Conservation (phyloP, 2,797 vertebrate species). For the Spea hammondii region DNA sequence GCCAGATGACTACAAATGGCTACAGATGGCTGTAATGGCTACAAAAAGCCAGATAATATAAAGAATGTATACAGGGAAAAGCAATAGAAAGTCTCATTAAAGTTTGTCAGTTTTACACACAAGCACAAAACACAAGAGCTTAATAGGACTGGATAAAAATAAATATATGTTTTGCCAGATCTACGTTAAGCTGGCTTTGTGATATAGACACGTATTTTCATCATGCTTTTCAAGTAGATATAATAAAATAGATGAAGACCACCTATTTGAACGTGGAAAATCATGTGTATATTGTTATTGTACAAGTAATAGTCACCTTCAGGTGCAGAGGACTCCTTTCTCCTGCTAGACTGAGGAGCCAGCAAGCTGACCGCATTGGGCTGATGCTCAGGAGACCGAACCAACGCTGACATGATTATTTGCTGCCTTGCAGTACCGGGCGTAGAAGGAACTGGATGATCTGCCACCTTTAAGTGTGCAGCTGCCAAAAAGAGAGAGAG, state of each 20-base stretch:
- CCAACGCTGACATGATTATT: slow-evolving; percentile 97
- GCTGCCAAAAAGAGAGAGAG: slow-evolving; percentile 66
- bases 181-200: background rate
- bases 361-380: slow-evolving; percentile 91
- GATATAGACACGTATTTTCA: too few relatives aligned
- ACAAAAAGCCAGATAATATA: too few relatives aligned
- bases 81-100: too few relatives aligned
- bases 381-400: slow-evolving; percentile 95
- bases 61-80: too few relatives aligned
- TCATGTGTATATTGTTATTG: too few relatives aligned
- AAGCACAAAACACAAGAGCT: too few relatives aligned
- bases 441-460: slow-evolving; percentile 84
- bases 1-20: too few relatives aligned
- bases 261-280: too few relatives aligned
- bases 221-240: background rate
- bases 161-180: background rate
- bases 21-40: too few relatives aligned
- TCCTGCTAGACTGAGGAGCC: slow-evolving; percentile 87
- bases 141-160: background rate
- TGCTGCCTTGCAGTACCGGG: slow-evolving; percentile 94
- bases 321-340: slow-evolving; percentile 90
- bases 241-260: too few relatives aligned
- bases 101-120: too few relatives aligned
- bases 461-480: slow-evolving; percentile 91
- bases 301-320: slow-evolving; percentile 75